Base-by-base conservation (phyloP, 2,797 vertebrate species). In the Macrochelys suwanniensis region DNA sequence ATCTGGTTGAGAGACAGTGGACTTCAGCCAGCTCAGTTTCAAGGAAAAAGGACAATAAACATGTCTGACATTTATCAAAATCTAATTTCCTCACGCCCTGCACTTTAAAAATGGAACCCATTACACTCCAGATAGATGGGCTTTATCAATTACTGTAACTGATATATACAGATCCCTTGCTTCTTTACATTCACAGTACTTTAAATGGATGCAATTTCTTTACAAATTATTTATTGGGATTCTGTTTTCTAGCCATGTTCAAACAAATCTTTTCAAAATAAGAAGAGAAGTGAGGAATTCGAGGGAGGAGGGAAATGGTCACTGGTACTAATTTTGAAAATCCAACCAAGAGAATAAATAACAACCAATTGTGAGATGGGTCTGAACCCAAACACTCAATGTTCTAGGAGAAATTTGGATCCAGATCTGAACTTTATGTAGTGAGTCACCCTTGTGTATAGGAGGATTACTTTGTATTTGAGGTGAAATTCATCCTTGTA, bases 1-100 rank as follows among this genome's bases (percentile, higher is more conserved):
- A 98, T 98, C 98, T 98, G 95, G 97, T 96, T 94, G 98, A 97
- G 96, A 98, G 96, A 98, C 96, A 96, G 84, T 97, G 97, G 95
- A 95, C 89, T 95, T 95, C 92, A 97, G 98, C 97, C 97, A 98
- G 96, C 80, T 96, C 94, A 88, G 93, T 97, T 98, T 98, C 97
- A 98, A 98, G 97, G 95, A 95, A 98, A 96, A 94, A 94, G 78
- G 95, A 97, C 97, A 98, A 97, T 98, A 98, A 98, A 97, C 96
- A 95, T 16, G 3, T 94, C 94, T 97, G 98, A 98, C 97, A 96
- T 98, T 98, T 97, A 96, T 98, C 97, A 98, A 97, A 98, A 98
- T 97, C 96, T 96, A 92, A 97, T 98, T 98, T 98, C 97, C 94
- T 98, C 0, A 89, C 65, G 51, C 89, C 84, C 87, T 91, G 33